phyloP scores from a whole-genome alignment of 2,113 vertebrate genomes.

The Corvus cornix region DNA sequence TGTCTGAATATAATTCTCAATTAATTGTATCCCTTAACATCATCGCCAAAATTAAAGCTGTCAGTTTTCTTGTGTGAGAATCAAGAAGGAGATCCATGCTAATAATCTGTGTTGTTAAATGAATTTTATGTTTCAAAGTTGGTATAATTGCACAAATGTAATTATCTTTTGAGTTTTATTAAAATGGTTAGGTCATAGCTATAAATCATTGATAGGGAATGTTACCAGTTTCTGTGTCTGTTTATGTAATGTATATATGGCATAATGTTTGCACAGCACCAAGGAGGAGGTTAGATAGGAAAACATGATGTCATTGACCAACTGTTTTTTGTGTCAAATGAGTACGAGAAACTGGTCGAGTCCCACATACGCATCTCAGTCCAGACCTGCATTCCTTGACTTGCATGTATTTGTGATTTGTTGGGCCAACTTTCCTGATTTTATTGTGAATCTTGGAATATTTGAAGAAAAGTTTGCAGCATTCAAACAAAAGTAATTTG shows the following conservation, averaged over 20 bases:
- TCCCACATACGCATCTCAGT: neutral
- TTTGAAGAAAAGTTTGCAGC: neutral
- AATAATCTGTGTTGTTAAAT: neutral
- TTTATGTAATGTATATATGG: neutral
- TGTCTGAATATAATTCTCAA: neutral
- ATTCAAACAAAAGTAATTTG: neutral
- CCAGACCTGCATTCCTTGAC: neutral
- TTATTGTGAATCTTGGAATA: neutral
- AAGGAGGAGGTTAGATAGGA: neutral
- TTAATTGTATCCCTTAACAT: neutral
- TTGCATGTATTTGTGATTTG: neutral
- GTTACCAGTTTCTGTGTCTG: neutral
- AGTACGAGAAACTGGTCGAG: neutral
- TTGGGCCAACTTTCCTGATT: neutral
- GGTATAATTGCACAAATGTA: neutral
- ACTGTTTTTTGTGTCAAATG: neutral
- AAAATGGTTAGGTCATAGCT: neutral
- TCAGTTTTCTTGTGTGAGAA: neutral
- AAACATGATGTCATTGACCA: neutral
- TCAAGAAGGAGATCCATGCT: neutral
- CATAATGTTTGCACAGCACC: neutral
- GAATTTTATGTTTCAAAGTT: neutral
- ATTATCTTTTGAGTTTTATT: neutral
- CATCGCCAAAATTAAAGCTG: neutral
- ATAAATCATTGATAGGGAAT: neutral